Conservation (phyloP, 2,797 vertebrate genomes). For the Phalanger gymnotis region DNA sequence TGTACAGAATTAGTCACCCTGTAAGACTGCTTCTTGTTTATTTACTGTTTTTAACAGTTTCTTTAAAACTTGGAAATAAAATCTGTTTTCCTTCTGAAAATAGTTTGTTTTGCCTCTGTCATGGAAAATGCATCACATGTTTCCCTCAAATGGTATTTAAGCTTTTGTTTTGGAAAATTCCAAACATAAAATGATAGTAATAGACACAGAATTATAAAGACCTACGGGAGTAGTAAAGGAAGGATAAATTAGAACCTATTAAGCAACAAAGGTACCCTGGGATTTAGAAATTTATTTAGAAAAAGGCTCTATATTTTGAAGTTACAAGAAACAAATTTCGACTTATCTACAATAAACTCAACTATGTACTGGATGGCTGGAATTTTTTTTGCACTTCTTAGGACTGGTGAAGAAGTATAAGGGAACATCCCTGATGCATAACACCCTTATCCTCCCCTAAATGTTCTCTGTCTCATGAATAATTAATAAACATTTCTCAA, state of each 20-base stretch:
- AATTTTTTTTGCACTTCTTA: neutral
- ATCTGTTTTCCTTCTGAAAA: constrained; percentile 8
- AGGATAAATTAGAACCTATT: neutral
- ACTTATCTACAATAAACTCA: neutral
- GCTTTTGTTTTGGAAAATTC: neutral
- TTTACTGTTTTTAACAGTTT: constrained; percentile 15
- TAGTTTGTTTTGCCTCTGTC: constrained; percentile 32
- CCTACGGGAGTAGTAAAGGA: neutral
- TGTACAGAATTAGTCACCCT: neutral
- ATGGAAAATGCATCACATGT: constrained; percentile 15
- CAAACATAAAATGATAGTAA: neutral
- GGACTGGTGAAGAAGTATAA: neutral
- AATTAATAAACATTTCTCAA: neutral
- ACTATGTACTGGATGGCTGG: neutral
- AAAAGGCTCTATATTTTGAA: neutral
- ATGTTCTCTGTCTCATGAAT: neutral
- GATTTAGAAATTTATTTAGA: constrained; percentile 12
- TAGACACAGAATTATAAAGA: neutral
- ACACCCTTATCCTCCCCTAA: neutral
- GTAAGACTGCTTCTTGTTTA: constrained; percentile 25
- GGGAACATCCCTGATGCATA: neutral
- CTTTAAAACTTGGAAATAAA: constrained; percentile 38
- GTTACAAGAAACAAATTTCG: neutral
- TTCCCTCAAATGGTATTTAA: neutral
- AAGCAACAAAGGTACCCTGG: neutral